Evolutionary conservation across 2,888 invertebrate species (phyloP).

Genomic region (Cordylochernes scorpioides): DNA sequence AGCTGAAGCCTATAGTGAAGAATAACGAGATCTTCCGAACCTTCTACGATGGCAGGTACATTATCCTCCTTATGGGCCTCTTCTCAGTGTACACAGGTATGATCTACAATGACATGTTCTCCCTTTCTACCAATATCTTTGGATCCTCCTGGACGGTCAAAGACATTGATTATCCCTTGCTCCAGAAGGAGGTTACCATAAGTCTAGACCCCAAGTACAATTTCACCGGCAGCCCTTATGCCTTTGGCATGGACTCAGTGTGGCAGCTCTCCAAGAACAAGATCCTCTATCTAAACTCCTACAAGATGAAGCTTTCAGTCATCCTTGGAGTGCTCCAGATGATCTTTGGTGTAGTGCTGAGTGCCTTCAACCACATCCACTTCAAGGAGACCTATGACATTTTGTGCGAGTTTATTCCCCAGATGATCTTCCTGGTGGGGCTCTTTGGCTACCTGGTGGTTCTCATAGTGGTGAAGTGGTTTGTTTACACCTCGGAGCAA

Average conservation of each 20-base stretch:
- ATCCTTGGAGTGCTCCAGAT: slow-evolving; percentile 89
- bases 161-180: not conserved
- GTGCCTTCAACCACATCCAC: slow-evolving; percentile 19
- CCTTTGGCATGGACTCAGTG: slow-evolving; percentile 14
- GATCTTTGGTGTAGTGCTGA: slow-evolving; percentile 35
- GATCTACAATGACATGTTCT: slow-evolving; percentile 91
- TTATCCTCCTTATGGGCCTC: slow-evolving; percentile 79
- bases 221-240: slow-evolving; percentile 17
- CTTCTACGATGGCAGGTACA: slow-evolving; percentile 90
- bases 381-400: slow-evolving; percentile 41
- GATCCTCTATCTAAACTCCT: slow-evolving; percentile 71
- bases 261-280: slow-evolving; percentile 20
- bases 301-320: slow-evolving; percentile 91
- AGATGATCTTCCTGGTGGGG: slow-evolving; percentile 59
- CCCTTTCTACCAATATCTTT: slow-evolving; percentile 80
- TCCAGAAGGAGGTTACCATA: not conserved
- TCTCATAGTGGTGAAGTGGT: slow-evolving; percentile 89
- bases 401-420: slow-evolving; percentile 78
- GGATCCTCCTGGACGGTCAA: slow-evolving; percentile 52
- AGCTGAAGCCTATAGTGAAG: too few relatives aligned
- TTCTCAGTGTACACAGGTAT: slow-evolving; percentile 95
- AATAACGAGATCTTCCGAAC: slow-evolving; percentile 97
- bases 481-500: slow-evolving; percentile 25
- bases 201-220: not conserved
- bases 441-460: slow-evolving; percentile 85